Evolutionary conservation across 1,140 invertebrate species (phyloP).

Genomic region (Trichonephila clavata): DNA sequence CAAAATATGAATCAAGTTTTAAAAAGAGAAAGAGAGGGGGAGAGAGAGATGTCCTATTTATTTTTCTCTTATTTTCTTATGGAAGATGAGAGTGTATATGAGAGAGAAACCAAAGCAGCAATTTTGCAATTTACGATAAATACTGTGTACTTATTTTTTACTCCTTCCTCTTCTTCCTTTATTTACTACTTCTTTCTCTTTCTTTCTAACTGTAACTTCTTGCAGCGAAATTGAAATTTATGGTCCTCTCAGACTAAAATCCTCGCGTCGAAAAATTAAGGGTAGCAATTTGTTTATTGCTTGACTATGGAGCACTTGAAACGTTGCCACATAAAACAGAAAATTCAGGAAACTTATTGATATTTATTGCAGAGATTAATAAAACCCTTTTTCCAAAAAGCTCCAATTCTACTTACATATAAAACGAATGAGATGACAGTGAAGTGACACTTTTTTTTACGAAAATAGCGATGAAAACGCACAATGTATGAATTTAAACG

Average conservation of each 20-base stretch:
- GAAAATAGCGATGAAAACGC: neutral
- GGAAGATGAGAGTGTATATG: neutral
- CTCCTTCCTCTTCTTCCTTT: neutral
- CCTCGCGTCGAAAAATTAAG: slow-evolving; percentile 50
- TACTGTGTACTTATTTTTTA: neutral
- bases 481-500: neutral
- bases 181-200: neutral
- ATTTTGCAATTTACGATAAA: slow-evolving; percentile 17
- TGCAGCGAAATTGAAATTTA: slow-evolving; percentile 42
- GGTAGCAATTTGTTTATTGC: slow-evolving; percentile 55
- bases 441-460: neutral
- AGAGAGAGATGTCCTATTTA: neutral
- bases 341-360: slow-evolving; percentile 35
- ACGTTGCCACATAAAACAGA: neutral
- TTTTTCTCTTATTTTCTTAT: neutral
- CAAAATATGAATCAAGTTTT: slow-evolving; percentile 17
- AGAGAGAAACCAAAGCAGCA: slow-evolving; percentile 14
- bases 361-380: slow-evolving; percentile 50
- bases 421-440: slow-evolving; percentile 13
- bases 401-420: neutral
- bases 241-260: slow-evolving; percentile 18
- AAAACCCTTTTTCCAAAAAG: neutral
- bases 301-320: neutral
- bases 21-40: neutral
- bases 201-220: neutral